Evolutionary conservation across 2,113 vertebrate genomes (phyloP).

Genomic region (Turnix velox): DNA sequence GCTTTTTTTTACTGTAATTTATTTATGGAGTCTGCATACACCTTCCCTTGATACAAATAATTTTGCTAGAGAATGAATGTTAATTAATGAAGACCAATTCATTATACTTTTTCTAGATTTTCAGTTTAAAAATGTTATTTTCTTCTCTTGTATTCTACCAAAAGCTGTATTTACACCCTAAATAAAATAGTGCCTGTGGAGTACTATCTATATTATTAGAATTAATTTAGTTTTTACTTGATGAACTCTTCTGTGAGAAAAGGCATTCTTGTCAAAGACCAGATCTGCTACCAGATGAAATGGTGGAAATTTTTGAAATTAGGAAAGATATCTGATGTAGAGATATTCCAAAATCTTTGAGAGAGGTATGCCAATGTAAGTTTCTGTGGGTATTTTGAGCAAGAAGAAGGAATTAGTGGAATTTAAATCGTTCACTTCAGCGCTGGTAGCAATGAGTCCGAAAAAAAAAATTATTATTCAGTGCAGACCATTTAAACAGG

Average conservation of each 20-base stretch:
- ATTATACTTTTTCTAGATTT: not conserved
- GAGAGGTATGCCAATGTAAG: not conserved
- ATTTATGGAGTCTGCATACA: not conserved
- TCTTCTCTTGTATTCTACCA: not conserved
- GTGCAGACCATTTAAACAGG: not conserved
- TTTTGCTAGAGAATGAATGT: not conserved
- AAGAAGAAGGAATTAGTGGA: not conserved
- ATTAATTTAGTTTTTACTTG: not conserved
- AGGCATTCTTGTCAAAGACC: not conserved
- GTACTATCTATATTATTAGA: not conserved
- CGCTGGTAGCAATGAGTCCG: not conserved
- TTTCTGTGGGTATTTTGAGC: not conserved
- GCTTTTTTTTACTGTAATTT: not conserved
- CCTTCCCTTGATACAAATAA: not conserved
- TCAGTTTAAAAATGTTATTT: not conserved
- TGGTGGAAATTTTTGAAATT: not conserved
- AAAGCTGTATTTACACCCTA: not conserved
- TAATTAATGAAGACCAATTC: not conserved
- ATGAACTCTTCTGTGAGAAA: not conserved
- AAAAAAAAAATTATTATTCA: not conserved
- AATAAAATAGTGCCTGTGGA: fast-evolving
- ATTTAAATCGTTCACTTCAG: not conserved
- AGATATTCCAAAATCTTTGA: not conserved
- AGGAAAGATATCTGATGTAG: not conserved
- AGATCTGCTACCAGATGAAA: not conserved